Evolutionary conservation across 2,797 vertebrate genomes (phyloP), one percentile per base, ranked within the genome.

Genomic region (Sebastes minor): DNA sequence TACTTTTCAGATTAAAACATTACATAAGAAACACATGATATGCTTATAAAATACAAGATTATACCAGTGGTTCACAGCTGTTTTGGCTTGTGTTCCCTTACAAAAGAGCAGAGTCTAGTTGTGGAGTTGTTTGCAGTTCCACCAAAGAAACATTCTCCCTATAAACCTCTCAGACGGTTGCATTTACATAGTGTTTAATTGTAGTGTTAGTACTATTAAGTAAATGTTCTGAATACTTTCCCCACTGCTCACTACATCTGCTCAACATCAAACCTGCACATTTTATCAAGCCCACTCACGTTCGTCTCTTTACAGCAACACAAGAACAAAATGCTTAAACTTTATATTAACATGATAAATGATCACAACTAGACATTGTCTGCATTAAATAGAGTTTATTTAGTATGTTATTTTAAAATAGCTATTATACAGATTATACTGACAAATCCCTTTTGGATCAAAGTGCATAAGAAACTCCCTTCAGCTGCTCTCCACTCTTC

Each of bases 371-470:
- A 2, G 11, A 32, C 28, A 59, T 3, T 4, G 2, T 27, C 30
- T 30, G 14, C 8, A 56, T 63, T 25, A 35, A 60, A 76, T 52
- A 14, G 20, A 25, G 13, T 83, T 82, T 86, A 78, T 82, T 80
- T 18, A 4, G 2, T 33, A 16, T 2, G 28, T 33, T 6, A 1
- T 67, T 60, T 66, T n/a, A 55, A 1, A 30, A 32, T 33, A 72
- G 16, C 2, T 52, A 9, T 81, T 8, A 16, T 1, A 67, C 42
- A 78, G 64, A 76, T 42, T 28, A 70, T 25, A 65, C 32, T 27
- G 74, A 83, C 2, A n/a, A 71, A 73, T 84, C 57, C 53, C 16
- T 62, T 74, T 53, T 55, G 53, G 42, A 71, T 83, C 27, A 83
- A 83, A 83, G 63, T 85, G 80, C 73, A 76, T 33, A n/a, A 25